Conservation (phyloP, 2,888 invertebrate genomes). For the Cerceris rybyensis region DNA sequence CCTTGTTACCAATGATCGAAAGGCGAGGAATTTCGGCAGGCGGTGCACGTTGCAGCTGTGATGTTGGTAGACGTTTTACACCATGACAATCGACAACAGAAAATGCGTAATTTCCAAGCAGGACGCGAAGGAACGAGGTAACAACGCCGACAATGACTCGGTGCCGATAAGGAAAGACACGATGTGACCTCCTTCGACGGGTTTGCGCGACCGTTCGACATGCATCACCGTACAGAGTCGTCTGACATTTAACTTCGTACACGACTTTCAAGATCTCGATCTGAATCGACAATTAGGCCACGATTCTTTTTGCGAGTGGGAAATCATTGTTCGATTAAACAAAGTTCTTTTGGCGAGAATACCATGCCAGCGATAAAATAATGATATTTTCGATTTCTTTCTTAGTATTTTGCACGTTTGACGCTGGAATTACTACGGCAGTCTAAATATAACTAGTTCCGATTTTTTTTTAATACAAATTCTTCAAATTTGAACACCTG, state of each 20-base stretch:
- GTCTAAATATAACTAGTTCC: too few relatives aligned
- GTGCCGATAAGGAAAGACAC: slow-evolving; percentile 45
- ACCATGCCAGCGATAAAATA: too few relatives aligned
- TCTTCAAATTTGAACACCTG: too few relatives aligned
- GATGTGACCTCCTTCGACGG: slow-evolving; percentile 40
- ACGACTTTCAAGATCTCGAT: slow-evolving; percentile 28
- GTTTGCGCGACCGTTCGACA: slow-evolving; percentile 21
- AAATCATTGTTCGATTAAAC: neutral
- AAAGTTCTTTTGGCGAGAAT: too few relatives aligned
- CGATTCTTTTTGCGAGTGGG: neutral
- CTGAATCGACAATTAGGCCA: slow-evolving; percentile 46
- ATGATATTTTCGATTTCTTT: too few relatives aligned
- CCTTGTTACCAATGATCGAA: neutral
- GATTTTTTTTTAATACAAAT: too few relatives aligned
- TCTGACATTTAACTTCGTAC: slow-evolving; percentile 48
- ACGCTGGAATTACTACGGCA: too few relatives aligned
- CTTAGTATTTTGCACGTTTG: too few relatives aligned
- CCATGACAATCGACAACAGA: slow-evolving; percentile 51
- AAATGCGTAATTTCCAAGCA: slow-evolving; percentile 55
- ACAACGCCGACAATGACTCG: slow-evolving; percentile 39
- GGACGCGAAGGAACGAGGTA: slow-evolving; percentile 22
- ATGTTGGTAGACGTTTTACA: slow-evolving; percentile 40
- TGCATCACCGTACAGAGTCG: slow-evolving; percentile 25
- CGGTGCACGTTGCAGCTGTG: slow-evolving; percentile 45
- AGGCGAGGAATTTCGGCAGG: slow-evolving; percentile 15